Evolutionary conservation across 2,888 invertebrate genomes (phyloP), one percentile per base, ranked within the genome.

Genomic region (Phasia obesa): DNA sequence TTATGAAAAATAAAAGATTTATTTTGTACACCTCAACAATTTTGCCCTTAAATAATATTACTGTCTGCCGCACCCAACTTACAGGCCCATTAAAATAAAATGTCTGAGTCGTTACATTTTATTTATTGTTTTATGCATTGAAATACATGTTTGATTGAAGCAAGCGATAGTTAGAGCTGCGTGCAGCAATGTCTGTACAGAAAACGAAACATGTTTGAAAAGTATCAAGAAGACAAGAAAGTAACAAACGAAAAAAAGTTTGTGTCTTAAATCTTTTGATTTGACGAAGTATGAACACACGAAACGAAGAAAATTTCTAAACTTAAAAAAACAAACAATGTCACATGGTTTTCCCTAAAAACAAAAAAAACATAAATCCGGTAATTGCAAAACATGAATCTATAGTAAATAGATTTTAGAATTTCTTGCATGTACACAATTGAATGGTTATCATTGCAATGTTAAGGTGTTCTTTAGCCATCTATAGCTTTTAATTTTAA

Each of bases 231-330:
- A 75, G 70, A 76, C 67, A 67, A 55, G 38, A 69, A 47, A 55
- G 15, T n/a, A 57, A 31, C 17, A 42, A n/a, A 42, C n/a, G 5
- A 25, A 59, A 57, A 17, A 76, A 85, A 84, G 88, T 88, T 87
- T 78, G 87, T 86, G 86, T 86, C 87, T 85, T 87, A 86, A 64
- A 9, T 74, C 88, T 87, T 89, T 88, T 75, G 88, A 86, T 87
- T 85, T 17, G 51, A 23, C 13, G 53, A 51, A 7, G 9, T 15
- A 4, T 11, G 15, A 17, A 21, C n/a, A 15, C n/a, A n/a, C n/a
- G n/a, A n/a, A n/a, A n/a, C 7, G 21, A 19, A 53, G 3, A 17
- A 27, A 19, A 25, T 19, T 38, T 19, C 6, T 19, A 6, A 59
- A 59, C n/a, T 35, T 35, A 11, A 11, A 9, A 11, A 11, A 11